Percentiles rank a stretch among this genome's conserved stretches.
phyloP scores from a whole-genome alignment of 2,113 vertebrate genomes.

The chimpanzee (Pan troglodytes) region NHGRI_mPanTro3-v2.1_pri NC_072416.2:55636001-55636500 shows the following conservation, averaged over 20 bases:
- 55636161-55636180: not conserved
- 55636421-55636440: not conserved
- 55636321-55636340: not conserved
- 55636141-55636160: not conserved
- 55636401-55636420: not conserved
- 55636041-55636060: not conserved
- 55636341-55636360: not conserved
- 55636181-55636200: accelerated
- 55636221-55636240: not conserved
- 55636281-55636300: accelerated
- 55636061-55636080: not conserved
- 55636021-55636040: not conserved
- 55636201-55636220: not conserved
- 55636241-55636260: not conserved
- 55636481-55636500: not conserved
- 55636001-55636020: not conserved
- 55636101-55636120: not conserved
- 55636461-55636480: not conserved
- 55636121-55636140: not conserved
- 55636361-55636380: accelerated
- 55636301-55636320: not conserved
- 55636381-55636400: no score
- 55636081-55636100: not conserved
- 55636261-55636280: not conserved
- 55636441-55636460: not conserved